These are phyloP conservation scores for Cavia aperea DNA, from an alignment of 2,113 vertebrate species.

Conservation along the genomic window DNA sequence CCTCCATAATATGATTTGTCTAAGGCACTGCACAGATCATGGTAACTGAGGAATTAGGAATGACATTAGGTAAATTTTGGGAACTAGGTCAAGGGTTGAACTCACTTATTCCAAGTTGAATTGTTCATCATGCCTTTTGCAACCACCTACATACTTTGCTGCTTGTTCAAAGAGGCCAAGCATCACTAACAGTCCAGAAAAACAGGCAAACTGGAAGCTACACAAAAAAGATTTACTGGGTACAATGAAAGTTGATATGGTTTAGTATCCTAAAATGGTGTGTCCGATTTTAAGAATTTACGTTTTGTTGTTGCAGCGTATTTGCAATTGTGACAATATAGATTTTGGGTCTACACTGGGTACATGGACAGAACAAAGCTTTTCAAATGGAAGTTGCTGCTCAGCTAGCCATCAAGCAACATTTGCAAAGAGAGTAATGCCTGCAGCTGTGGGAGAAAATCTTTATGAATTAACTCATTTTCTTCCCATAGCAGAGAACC, in stretches of 20 bases:
- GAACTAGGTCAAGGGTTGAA: not conserved
- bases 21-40: not conserved
- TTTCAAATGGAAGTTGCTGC: conserved; percentile 72
- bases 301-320: conserved; percentile 72
- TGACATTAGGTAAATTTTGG: conserved; percentile 5
- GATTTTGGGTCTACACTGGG: conserved; percentile 67
- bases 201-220: conserved; percentile 51
- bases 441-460: conserved; percentile 68
- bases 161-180: conserved; percentile 50
- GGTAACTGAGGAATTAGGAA: not conserved
- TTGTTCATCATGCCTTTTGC: conserved; percentile 47
- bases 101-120: conserved; percentile 32
- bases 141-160: conserved; percentile 49
- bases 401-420: conserved; percentile 72
- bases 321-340: conserved; percentile 71
- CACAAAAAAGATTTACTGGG: conserved; percentile 62
- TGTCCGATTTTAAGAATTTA: conserved; percentile 68
- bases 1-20: conserved; percentile 2
- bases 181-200: conserved; percentile 53
- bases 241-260: conserved; percentile 58
- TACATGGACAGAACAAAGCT: conserved; percentile 73
- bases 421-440: conserved; percentile 68
- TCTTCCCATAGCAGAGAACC: conserved; percentile 68
- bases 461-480: conserved; percentile 74
- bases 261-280: conserved; percentile 62